Conservation (phyloP, 2,797 vertebrate genomes). For the Pelobates cultripes region DNA sequence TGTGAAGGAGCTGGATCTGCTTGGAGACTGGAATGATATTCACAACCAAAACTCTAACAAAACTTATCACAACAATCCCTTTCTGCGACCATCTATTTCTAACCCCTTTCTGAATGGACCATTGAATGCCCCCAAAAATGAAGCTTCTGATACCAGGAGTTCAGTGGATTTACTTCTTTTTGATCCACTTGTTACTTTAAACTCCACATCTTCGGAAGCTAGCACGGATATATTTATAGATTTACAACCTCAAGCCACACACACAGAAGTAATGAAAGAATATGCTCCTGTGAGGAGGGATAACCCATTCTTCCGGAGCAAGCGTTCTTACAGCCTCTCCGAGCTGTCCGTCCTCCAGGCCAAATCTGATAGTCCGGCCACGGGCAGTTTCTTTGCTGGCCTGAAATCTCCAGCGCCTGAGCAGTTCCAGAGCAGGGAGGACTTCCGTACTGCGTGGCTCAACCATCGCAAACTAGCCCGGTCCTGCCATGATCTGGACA, state of each 20-base stretch:
- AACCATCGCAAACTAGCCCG: slow-evolving; percentile 93
- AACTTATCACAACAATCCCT: slow-evolving; percentile 76
- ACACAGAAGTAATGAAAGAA: slow-evolving; percentile 60
- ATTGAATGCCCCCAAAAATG: slow-evolving; percentile 64
- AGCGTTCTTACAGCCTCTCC: slow-evolving; percentile 94
- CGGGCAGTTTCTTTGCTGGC: slow-evolving; percentile 82
- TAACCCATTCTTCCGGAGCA: slow-evolving; percentile 92
- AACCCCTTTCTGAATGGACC: slow-evolving; percentile 83
- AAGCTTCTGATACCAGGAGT: slow-evolving; percentile 61
- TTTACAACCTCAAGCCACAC: slow-evolving; percentile 61
- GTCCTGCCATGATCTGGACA: slow-evolving; percentile 93
- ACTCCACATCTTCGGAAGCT: slow-evolving; percentile 60
- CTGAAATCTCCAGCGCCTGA: slow-evolving; percentile 91
- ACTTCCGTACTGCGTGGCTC: slow-evolving; percentile 93
- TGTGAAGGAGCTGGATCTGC: slow-evolving; percentile 82
- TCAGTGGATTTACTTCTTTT: slow-evolving; percentile 84
- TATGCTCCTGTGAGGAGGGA: slow-evolving; percentile 72
- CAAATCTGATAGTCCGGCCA: slow-evolving; percentile 74
- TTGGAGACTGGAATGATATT: slow-evolving; percentile 81
- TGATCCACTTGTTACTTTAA: slow-evolving; percentile 70
- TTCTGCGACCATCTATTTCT: slow-evolving; percentile 77
- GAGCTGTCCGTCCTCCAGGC: slow-evolving; percentile 91
- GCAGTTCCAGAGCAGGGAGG: slow-evolving; percentile 94
- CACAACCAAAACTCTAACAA: slow-evolving; percentile 66
- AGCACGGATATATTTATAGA: slow-evolving; percentile 67